These are phyloP conservation scores for Rhingia rostrata DNA, from an alignment of 2,888 invertebrate genomes.

Conservation along the genomic window DNA sequence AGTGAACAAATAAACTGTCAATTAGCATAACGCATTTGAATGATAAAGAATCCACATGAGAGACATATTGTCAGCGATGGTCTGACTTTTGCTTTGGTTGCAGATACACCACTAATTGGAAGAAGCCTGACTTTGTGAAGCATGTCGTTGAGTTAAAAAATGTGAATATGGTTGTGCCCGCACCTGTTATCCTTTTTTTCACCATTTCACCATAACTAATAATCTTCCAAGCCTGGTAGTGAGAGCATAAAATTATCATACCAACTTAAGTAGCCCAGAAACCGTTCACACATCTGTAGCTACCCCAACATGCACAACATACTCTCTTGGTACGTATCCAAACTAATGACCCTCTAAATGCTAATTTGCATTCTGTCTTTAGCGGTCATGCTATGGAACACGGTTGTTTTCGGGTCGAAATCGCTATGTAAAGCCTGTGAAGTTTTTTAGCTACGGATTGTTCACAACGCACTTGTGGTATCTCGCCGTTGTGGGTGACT, in stretches of 20 bases:
- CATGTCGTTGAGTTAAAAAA: neutral
- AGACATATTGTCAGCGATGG: neutral
- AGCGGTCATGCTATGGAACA: slow-evolving; percentile 70
- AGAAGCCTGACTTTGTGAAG: neutral
- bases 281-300: slow-evolving; percentile 62
- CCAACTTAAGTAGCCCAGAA: slow-evolving; percentile 24
- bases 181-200: neutral
- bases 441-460: slow-evolving; percentile 39
- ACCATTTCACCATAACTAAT: slow-evolving; percentile 34
- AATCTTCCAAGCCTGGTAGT: slow-evolving; percentile 33
- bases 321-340: slow-evolving; percentile 41
- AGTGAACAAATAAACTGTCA: slow-evolving; percentile 20
- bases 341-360: slow-evolving; percentile 72
- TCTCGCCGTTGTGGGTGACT: slow-evolving; percentile 58
- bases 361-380: slow-evolving; percentile 70
- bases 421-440: slow-evolving; percentile 34
- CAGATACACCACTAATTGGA: neutral
- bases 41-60: neutral
- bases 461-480: slow-evolving; percentile 57
- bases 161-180: neutral
- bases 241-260: slow-evolving; percentile 51
- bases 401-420: slow-evolving; percentile 56
- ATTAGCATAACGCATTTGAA: slow-evolving; percentile 17
- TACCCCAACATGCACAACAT: slow-evolving; percentile 38
- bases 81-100: neutral